phyloP scores from a whole-genome alignment of 2,113 vertebrate species.

The Murina feae region DNA sequence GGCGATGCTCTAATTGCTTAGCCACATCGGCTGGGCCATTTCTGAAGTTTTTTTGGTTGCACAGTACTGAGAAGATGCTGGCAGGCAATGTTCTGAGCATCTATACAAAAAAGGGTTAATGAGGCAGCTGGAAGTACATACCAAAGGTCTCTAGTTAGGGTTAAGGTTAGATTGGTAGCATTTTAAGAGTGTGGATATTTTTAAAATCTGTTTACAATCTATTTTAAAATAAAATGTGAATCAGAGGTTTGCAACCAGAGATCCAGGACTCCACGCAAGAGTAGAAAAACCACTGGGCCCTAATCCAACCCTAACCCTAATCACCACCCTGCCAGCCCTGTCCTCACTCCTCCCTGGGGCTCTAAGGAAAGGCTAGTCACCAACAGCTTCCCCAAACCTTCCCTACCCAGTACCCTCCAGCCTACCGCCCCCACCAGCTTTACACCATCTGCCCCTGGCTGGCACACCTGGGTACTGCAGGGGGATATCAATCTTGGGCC shows the following conservation, averaged over 20 bases:
- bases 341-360: not conserved
- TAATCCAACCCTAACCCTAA: not conserved
- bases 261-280: not conserved
- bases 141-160: not conserved
- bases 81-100: not conserved
- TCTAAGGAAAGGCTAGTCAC: not conserved
- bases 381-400: not conserved
- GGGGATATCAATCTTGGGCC: conserved; percentile 97
- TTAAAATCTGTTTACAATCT: conserved; percentile 22
- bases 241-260: not conserved
- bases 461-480: conserved; percentile 93
- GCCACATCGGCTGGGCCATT: not conserved
- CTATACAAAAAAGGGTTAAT: not conserved
- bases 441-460: not conserved
- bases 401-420: not conserved
- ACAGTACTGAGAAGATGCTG: not conserved
- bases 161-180: not conserved
- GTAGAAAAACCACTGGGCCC: not conserved
- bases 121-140: not conserved
- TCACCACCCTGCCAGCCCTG: not conserved
- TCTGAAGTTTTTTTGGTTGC: not conserved
- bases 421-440: not conserved
- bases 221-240: conserved; percentile 34
- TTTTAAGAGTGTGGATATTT: not conserved
- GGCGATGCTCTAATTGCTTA: not conserved